Base-by-base conservation (phyloP, 2,797 vertebrate genomes). In the Microctenopoma lineatum region DNA sequence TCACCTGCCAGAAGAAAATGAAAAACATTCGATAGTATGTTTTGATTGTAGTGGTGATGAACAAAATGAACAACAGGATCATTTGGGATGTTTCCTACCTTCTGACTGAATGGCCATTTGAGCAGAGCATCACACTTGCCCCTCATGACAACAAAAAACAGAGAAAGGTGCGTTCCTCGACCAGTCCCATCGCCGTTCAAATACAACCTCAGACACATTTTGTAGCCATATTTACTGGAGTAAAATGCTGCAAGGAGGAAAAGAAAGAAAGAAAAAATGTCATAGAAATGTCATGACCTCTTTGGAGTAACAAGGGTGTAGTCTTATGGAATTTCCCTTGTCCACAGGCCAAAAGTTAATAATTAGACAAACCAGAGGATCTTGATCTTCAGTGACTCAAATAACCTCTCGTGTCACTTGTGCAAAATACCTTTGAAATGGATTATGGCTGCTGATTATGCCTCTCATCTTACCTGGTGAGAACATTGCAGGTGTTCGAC, bases 41-140 rank as follows among this genome's bases (percentile, higher is more conserved):
- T 0, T 14, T 42, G 6, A 3, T 38, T 7, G 10, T 3, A 3
- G 9, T 0, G 1, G 10, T 2, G 2, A 1, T 13, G 21, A 0
- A 0, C 4, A 3, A 56, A 26, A 59, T 18, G 12, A 0, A 14
- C 1, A 0, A 4, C 45, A 32, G 16, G 1, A 27, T 25, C 0
- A 3, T 36, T 29, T 3, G 34, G 0, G 15, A 29, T 10, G 11
- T 21, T 0, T 18, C 70, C 1, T 51, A 98, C 98, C 96, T 99
- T 99, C 85, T 99, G 98, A 83, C 97, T 98, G 89, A 99, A 99
- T 2, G 98, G 98, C 98, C 98, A 99, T 2, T 96, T 96, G 64
- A 99, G 92, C 48, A 99, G 93, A 0, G 98, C 96, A 0, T 99
- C 98, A 0, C 93, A 94, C 59, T 95, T 96, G 10, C 98, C 97